Percentiles rank a stretch among this genome's conserved stretches.
phyloP scores from a whole-genome alignment of 2,797 vertebrate genomes.

The Clarias laeviceps region DNA sequence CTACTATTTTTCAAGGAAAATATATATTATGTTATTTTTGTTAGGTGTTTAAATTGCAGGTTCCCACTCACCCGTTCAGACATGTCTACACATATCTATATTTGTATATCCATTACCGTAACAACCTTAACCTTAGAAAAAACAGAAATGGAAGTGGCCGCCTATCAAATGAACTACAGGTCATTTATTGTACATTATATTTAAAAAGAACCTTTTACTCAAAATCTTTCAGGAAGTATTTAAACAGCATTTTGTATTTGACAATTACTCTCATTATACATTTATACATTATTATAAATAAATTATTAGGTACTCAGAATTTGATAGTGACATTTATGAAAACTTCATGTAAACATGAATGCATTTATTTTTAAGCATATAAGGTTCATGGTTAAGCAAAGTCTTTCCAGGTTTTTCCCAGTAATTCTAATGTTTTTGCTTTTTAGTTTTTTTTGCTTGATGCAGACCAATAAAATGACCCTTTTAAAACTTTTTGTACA shows the following conservation, averaged over 20 bases:
- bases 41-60: background rate
- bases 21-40: background rate
- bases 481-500: too few species aligned
- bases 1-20: background rate
- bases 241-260: background rate
- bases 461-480: too few species aligned
- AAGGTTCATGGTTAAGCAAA: too few species aligned
- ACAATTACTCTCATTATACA: background rate
- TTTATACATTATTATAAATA: background rate
- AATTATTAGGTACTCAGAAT: background rate
- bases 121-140: background rate
- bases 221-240: background rate
- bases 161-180: background rate
- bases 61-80: background rate
- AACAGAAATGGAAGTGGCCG: background rate
- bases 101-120: background rate
- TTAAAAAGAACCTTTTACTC: too few species aligned
- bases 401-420: too few species aligned
- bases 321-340: background rate
- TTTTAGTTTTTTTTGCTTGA: too few species aligned
- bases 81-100: background rate
- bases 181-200: background rate
- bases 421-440: too few species aligned
- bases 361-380: too few species aligned
- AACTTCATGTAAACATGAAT: background rate